phyloP scores from a whole-genome alignment of 2,113 vertebrate species.

The Centropus bengalensis region DNA sequence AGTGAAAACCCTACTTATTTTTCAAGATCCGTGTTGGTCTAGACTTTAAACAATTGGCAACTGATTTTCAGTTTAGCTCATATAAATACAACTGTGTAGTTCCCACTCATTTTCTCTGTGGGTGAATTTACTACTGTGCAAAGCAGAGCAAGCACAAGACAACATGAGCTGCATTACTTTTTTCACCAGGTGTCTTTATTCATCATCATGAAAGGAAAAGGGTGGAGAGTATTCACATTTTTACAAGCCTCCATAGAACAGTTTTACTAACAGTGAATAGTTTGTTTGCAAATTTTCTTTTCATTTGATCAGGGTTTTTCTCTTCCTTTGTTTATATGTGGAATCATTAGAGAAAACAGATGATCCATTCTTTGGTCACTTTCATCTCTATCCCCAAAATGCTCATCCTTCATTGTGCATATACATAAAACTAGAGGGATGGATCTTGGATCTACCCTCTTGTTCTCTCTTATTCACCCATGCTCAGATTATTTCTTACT shows the following conservation, averaged over 20 bases:
- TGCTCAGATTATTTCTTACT: neutral
- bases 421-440: neutral
- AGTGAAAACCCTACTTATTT: neutral
- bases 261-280: neutral
- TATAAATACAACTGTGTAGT: neutral
- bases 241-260: neutral
- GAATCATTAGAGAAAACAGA: neutral
- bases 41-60: neutral
- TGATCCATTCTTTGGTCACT: neutral
- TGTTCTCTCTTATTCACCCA: neutral
- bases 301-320: neutral
- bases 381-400: neutral
- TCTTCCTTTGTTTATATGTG: neutral
- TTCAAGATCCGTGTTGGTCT: neutral
- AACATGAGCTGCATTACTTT: neutral
- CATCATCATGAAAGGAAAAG: neutral
- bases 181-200: neutral
- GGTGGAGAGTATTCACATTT: neutral
- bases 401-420: neutral
- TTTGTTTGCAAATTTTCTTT: neutral
- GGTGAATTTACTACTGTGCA: neutral
- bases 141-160: neutral
- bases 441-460: neutral
- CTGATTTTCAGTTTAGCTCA: neutral
- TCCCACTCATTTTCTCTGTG: neutral